A percentile compares a stretch with the other conserved stretches of the same genome.
phyloP scores from a whole-genome alignment of 2,888 invertebrate genomes.

The Drosophila lacicola region DNA sequence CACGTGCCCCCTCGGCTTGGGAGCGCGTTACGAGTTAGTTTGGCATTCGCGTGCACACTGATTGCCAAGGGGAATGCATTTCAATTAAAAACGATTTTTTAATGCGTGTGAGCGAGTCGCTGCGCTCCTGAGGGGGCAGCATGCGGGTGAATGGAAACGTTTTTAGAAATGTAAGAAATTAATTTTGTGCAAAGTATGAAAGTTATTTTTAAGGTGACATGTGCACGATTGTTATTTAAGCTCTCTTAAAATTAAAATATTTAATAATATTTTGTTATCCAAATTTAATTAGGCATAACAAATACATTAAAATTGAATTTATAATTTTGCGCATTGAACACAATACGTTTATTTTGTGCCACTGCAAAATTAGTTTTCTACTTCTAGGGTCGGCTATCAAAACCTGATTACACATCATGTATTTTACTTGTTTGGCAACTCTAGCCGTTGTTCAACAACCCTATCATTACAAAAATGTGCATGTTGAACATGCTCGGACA shows the following conservation, averaged over 20 bases:
- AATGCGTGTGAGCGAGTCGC: conserved; percentile 45
- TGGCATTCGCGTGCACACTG: conserved; percentile 61
- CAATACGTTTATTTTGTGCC: too few species aligned
- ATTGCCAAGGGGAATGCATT: conserved; percentile 74
- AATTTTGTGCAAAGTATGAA: conserved; percentile 44
- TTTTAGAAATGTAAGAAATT: conserved; percentile 62
- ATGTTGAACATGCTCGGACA: conserved; percentile 50
- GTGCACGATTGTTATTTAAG: conserved; percentile 13
- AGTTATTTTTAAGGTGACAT: conserved; percentile 26
- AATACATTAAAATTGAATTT: too few species aligned
- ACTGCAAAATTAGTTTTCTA: not conserved
- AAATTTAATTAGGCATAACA: too few species aligned
- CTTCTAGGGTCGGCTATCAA: conserved; percentile 1
- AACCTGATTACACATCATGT: conserved; percentile 19
- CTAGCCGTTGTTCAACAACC: conserved; percentile 29
- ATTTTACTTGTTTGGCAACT: conserved; percentile 8
- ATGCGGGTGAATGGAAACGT: conserved; percentile 12
- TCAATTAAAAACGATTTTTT: conserved; percentile 75
- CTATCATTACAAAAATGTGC: conserved; percentile 54
- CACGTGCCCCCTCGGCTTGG: conserved; percentile 15
- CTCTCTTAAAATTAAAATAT: not conserved
- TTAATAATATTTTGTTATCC: too few species aligned
- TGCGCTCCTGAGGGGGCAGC: not conserved
- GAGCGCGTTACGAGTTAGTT: conserved; percentile 48
- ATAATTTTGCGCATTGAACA: too few species aligned